Conservation (phyloP, 2,113 vertebrate species). For the Lepidothrix coronata region DNA sequence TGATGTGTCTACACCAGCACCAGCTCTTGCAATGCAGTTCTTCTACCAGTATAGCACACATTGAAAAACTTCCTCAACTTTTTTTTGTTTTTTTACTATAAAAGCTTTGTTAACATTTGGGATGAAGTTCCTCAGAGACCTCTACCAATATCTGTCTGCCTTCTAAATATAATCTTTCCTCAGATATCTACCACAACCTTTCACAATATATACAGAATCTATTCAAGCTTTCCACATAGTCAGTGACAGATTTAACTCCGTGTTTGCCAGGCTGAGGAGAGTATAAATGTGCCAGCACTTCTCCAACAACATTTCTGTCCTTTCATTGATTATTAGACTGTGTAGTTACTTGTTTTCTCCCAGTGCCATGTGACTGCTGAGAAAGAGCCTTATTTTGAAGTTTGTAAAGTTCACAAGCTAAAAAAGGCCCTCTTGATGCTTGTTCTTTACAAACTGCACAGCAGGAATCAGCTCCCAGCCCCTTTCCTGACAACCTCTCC, state of each 20-base stretch:
- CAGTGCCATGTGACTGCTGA: neutral
- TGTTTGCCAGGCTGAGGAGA: neutral
- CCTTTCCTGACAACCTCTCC: neutral
- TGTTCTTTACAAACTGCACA: neutral
- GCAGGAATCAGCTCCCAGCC: neutral
- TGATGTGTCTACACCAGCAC: accelerated
- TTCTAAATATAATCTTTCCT: neutral
- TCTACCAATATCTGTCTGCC: neutral
- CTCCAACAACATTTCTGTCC: neutral
- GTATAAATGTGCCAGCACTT: neutral
- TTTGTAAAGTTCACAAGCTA: neutral
- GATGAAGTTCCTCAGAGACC: neutral
- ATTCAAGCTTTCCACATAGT: neutral
- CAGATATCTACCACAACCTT: neutral
- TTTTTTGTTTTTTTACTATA: neutral
- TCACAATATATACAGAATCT: neutral
- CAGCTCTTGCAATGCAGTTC: neutral
- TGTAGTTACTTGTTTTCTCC: neutral
- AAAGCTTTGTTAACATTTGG: neutral
- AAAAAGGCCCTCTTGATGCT: neutral
- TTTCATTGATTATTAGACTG: neutral
- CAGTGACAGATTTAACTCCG: neutral
- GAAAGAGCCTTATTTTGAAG: neutral
- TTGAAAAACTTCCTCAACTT: neutral
- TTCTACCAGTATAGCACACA: neutral